Base-by-base conservation (phyloP, 2,113 vertebrate genomes). In the rabbit (Oryctolagus cuniculus) region DNA sequence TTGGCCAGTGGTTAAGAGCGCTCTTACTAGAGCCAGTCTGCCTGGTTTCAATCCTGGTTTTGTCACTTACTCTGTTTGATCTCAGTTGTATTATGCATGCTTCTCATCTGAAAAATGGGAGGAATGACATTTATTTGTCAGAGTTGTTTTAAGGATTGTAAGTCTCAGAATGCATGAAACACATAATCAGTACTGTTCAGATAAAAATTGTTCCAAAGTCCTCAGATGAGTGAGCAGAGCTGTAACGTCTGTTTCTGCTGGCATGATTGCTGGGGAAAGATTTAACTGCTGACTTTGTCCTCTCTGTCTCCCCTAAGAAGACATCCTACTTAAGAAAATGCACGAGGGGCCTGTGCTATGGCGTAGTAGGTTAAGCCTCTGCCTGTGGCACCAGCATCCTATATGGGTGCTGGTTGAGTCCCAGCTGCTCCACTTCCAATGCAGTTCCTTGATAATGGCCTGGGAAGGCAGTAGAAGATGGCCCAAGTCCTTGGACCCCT, bases 271-370 rank as follows among this genome's bases (percentile, higher is more conserved):
- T 85, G 51, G 63, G 31, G 64, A 10, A 72, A 53, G 49, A 90
- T 53, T 74, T 69, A 82, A 72, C 44, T 73, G 67, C 91, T 95
- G 88, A 77, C 73, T 77, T 82, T 36, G 87, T 94, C 51, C 44
- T 91, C 15, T 16, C n/a, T 49, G 66, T 29, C 61, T 92, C 72
- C 66, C 51, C 61, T 69, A 80, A 90, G 87, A 94, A 84, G 58
- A 87, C n/a, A 66, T 29, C 53, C 72, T 91, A 67, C 53, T 95
- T 96, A 79, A 61, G 85, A 78, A 74, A 87, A 90, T 17, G 8
- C 27, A 53, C 77, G 70, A 44, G 66, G 44, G 44, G 44, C 6
- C 44, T 44, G 44, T 44, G 44, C 44, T 44, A 44, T 44, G 44
- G 44, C 44, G 44, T 44, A 44, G 44, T 44, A 44, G 44, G 44